Evolutionary conservation across 2,797 vertebrate genomes (phyloP).

Genomic region (Holocentrus rufus): DNA sequence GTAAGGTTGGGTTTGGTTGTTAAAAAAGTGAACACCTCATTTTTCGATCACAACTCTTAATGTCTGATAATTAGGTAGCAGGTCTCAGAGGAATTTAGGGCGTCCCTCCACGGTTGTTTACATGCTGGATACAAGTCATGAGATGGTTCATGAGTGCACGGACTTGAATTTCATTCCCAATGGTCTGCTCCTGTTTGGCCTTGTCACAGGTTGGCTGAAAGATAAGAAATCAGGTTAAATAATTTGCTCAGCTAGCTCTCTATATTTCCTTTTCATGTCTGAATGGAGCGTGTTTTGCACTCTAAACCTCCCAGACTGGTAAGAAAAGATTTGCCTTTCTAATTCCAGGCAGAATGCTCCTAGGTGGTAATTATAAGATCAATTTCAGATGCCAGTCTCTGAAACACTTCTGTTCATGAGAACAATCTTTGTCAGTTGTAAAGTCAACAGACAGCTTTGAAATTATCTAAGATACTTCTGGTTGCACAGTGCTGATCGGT

Average conservation of each 20-base stretch:
- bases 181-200: not conserved
- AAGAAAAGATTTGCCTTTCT: not conserved
- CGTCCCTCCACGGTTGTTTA: rapidly evolving
- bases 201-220: constrained; percentile 50
- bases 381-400: too few species aligned
- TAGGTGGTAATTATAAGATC: not conserved
- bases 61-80: not conserved
- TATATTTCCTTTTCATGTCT: too few species aligned
- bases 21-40: not conserved
- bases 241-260: not conserved
- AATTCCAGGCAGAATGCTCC: not conserved
- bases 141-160: rapidly evolving
- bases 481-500: not conserved
- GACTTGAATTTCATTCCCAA: not conserved
- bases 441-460: not conserved
- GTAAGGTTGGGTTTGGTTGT: not conserved
- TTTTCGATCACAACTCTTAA: not conserved
- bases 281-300: too few species aligned
- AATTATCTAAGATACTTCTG: not conserved
- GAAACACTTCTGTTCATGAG: not conserved
- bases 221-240: constrained; percentile 2
- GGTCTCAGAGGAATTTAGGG: not conserved
- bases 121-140: rapidly evolving
- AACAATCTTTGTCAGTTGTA: not conserved
- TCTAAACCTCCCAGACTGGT: not conserved